These are phyloP conservation scores for Coccyzus lansbergi DNA, from an alignment of 2,797 vertebrate genomes.

Conservation along the genomic window DNA sequence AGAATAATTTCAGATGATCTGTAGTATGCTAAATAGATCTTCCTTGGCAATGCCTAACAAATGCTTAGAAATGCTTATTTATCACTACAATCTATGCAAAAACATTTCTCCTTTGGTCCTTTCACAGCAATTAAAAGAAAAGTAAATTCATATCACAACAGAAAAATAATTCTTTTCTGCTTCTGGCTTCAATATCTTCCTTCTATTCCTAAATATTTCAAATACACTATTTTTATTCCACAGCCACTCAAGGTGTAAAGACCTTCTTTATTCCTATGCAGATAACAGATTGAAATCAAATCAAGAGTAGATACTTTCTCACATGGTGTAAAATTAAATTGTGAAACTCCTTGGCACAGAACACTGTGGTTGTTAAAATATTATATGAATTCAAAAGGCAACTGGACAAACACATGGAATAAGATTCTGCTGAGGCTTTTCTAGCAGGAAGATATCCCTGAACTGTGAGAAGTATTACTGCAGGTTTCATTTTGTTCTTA, in stretches of 20 bases:
- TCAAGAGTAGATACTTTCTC: not conserved
- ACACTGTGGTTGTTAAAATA: not conserved
- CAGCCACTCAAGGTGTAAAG: not conserved
- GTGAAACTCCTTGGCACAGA: not conserved
- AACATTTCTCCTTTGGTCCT: not conserved
- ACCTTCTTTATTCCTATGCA: not conserved
- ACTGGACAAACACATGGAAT: not conserved
- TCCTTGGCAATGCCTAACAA: not conserved
- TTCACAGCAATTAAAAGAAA: not conserved
- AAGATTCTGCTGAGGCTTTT: not conserved
- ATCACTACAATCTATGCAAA: not conserved
- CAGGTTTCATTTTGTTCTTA: not conserved
- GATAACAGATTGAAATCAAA: slow-evolving; percentile 17
- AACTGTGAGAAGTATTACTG: not conserved
- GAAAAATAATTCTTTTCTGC: not conserved
- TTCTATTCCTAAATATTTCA: not conserved
- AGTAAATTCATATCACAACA: not conserved
- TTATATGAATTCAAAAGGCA: not conserved
- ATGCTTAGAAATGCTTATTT: not conserved
- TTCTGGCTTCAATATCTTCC: not conserved
- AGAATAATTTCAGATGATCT: not conserved
- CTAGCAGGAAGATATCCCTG: not conserved
- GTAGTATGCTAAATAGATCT: not conserved
- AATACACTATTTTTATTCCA: not conserved
- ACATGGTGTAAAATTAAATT: not conserved